Percentiles rank a stretch among this genome's conserved stretches.
Conservation (phyloP, 2,888 invertebrate species). For the Chloromyia formosa region DNA sequence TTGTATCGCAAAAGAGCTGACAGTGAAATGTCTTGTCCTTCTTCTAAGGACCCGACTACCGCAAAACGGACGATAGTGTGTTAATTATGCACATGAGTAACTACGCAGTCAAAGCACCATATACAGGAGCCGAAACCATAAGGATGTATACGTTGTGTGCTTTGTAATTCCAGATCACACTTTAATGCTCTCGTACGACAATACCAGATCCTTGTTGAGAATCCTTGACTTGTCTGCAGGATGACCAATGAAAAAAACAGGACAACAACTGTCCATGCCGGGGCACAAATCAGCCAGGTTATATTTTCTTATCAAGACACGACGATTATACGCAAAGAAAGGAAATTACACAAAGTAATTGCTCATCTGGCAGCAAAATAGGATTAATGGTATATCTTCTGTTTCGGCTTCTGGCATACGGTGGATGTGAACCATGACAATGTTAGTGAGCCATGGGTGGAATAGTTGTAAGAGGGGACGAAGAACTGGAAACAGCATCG, state of each 20-base stretch:
- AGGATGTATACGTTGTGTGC: not conserved
- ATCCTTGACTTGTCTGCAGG: not conserved
- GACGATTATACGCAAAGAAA: slow-evolving; percentile 43
- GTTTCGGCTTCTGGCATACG: too few relatives aligned
- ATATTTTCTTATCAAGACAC: slow-evolving; percentile 42
- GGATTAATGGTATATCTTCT: slow-evolving; percentile 44
- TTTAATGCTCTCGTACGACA: slow-evolving; percentile 1
- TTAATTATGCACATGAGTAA: slow-evolving; percentile 44
- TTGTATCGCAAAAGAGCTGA: not conserved
- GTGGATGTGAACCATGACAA: too few relatives aligned
- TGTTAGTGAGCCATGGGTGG: too few relatives aligned
- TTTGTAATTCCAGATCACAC: not conserved
- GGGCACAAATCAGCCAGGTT: slow-evolving; percentile 42
- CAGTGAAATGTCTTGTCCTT: slow-evolving; percentile 31
- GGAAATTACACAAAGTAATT: slow-evolving; percentile 48
- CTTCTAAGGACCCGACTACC: slow-evolving; percentile 15
- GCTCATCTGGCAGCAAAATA: slow-evolving; percentile 49
- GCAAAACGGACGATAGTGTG: slow-evolving; percentile 32
- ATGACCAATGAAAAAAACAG: not conserved
- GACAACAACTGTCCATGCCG: slow-evolving; percentile 33
- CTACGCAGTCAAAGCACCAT: slow-evolving; percentile 22
- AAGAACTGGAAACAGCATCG: too few relatives aligned
- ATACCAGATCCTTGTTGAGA: not conserved
- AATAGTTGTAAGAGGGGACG: too few relatives aligned
- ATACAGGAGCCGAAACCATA: not conserved